Evolutionary conservation across 2,797 vertebrate genomes (phyloP).

Genomic region (Siniperca scherzeri): DNA sequence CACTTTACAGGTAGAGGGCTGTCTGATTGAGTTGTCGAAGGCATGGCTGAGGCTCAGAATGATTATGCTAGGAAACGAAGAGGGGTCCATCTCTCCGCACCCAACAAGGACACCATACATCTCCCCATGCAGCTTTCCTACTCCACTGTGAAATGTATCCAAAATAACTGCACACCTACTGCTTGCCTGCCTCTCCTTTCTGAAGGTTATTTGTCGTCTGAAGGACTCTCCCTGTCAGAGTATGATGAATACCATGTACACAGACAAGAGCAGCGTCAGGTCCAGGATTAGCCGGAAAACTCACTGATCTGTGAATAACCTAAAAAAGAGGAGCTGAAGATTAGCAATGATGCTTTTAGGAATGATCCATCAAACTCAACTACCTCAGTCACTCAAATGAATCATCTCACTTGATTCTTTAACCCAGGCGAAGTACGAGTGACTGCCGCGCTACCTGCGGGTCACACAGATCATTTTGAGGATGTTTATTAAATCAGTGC

Average conservation of each 20-base stretch:
- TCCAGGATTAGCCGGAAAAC: constrained; percentile 99
- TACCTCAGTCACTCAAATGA: constrained; percentile 99
- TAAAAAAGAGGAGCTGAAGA: constrained; percentile 99
- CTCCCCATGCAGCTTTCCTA: constrained; percentile 92
- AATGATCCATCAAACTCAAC: constrained; percentile 99
- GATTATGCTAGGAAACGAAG: constrained; percentile 88
- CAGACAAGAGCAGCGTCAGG: constrained; percentile 99
- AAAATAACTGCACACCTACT: constrained; percentile 98
- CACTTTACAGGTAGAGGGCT: constrained; percentile 91
- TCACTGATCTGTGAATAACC: constrained; percentile 99
- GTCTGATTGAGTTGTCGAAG: constrained; percentile 93
- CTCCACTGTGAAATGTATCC: constrained; percentile 98
- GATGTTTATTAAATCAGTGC: constrained; percentile 89
- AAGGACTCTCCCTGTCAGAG: constrained; percentile 99
- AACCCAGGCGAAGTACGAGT: constrained; percentile 91
- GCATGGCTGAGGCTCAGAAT: constrained; percentile 91
- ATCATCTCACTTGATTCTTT: constrained; percentile 97
- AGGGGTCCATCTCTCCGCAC: constrained; percentile 87
- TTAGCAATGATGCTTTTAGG: constrained; percentile 99
- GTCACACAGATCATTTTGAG: constrained; percentile 83
- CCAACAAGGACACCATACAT: constrained; percentile 95
- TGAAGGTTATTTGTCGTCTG: constrained; percentile 99
- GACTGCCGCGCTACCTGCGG: constrained; percentile 86
- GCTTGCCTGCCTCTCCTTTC: constrained; percentile 93
- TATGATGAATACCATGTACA: constrained; percentile 99